A percentile compares a stretch with the other conserved stretches of the same genome.
phyloP scores from a whole-genome alignment of 1,140 invertebrate species.

The Anoplolepis gracilipes region DNA sequence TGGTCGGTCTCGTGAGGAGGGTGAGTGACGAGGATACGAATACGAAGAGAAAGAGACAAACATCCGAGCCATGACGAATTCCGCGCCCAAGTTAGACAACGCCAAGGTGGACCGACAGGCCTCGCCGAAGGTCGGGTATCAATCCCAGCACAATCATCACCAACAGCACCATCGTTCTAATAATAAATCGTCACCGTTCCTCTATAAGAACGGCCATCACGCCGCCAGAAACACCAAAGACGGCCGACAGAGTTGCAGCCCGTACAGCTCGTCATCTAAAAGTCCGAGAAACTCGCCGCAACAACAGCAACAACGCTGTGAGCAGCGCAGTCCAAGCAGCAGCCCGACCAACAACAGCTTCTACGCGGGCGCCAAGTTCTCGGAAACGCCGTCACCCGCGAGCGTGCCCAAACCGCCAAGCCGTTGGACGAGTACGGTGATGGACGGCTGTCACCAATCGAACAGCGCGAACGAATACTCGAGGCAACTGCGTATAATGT shows the following conservation, averaged over 20 bases:
- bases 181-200: constrained; percentile 74
- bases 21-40: constrained; percentile 29
- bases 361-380: constrained; percentile 89
- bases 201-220: constrained; percentile 56
- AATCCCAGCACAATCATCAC: constrained; percentile 51
- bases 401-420: constrained; percentile 87
- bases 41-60: background rate
- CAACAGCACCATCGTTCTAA: constrained; percentile 57
- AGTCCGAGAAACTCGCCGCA: constrained; percentile 74
- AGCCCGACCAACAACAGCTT: constrained; percentile 84
- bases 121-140: constrained; percentile 80
- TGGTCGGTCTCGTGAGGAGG: constrained; percentile 26
- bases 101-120: constrained; percentile 81
- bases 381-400: constrained; percentile 87
- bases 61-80: constrained; percentile 82
- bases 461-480: constrained; percentile 75
- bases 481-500: constrained; percentile 87
- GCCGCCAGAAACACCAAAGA: constrained; percentile 62
- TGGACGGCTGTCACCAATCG: constrained; percentile 75
- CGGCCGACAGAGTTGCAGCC: constrained; percentile 77
- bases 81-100: constrained; percentile 81
- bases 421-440: constrained; percentile 85
- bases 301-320: constrained; percentile 49
- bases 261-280: constrained; percentile 70
- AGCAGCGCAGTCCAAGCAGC: constrained; percentile 77